Conservation (phyloP, 1,140 invertebrate genomes). For the Panagrolaimus sp. region DNA sequence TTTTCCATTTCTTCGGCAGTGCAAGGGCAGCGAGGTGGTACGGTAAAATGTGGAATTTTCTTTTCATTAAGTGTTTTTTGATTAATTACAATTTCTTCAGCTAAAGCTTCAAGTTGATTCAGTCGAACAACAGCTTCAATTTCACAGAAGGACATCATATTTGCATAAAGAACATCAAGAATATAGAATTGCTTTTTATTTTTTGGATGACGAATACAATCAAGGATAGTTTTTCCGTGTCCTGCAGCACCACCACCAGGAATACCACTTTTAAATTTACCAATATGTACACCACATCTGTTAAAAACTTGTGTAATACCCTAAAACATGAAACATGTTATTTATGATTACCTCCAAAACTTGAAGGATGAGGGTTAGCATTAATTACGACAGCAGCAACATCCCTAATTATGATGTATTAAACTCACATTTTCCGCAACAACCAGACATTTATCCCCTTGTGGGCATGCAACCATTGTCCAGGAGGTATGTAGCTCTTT, state of each 20-base stretch:
- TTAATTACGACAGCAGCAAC: too few relatives aligned
- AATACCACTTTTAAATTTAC: neutral
- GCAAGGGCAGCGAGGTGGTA: neutral
- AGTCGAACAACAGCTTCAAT: neutral
- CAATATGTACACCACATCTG: neutral
- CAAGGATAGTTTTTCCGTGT: neutral
- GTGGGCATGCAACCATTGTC: slow-evolving; percentile 5
- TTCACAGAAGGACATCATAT: neutral
- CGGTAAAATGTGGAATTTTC: neutral
- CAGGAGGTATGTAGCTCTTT: neutral
- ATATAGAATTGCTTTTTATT: slow-evolving; percentile 5
- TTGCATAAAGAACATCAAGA: neutral
- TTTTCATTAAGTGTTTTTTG: neutral
- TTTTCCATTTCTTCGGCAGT: neutral
- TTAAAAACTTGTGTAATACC: neutral
- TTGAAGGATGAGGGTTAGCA: too few relatives aligned
- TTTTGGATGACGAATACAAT: neutral
- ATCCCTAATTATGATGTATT: too few relatives aligned
- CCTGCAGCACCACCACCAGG: neutral
- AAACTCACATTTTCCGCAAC: neutral
- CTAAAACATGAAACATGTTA: too few relatives aligned
- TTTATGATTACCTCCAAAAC: too few relatives aligned
- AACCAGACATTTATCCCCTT: neutral
- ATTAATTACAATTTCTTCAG: neutral
- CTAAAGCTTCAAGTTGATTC: neutral